Base-by-base conservation (phyloP, 2,113 vertebrate genomes). In the Nicator chloris region DNA sequence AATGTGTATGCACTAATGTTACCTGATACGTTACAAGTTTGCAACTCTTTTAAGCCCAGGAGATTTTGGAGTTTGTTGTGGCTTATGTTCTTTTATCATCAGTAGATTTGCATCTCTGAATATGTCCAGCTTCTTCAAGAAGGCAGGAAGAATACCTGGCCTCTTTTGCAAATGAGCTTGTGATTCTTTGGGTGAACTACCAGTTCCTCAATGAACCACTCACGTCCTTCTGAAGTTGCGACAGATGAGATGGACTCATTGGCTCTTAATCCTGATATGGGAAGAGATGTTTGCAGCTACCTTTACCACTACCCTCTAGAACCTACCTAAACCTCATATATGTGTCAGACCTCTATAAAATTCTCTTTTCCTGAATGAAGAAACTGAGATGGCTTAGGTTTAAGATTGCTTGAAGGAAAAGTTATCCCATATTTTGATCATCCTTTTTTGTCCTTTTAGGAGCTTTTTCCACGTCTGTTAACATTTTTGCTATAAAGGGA, bases 241-340 rank as follows among this genome's bases (percentile, higher is more conserved):
- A 39, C 30, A 0, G 0, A 31, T 68, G 19, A 42, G 2, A 24
- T 79, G 68, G 35, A 42, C 42, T 60, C 26, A 15, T 44, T 1
- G 1, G 11, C 57, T 79, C 7, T 33, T 85, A 47, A 54, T 68
- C 15, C n/a, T 51, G 75, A 4, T 12, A 47, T 9, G n/a, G 20
- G 16, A 79, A 85, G 49, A 82, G 20, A 45, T 8, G 3, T 50
- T 18, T 64, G 44, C 27, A 39, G 26, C 66, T 78, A 75, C 33
- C 39, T 93, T 42, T 63, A 56, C n/a, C 18, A 84, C 10, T 3
- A 39, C 18, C 3, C 9, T 87, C 27, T 54, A 45, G 31, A 57
- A 78, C 10, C 47, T 63, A 66, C 23, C 31, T 45, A 54, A 59
- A 54, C 11, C 30, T 54, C 0, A 3, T 50, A 24, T 71, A 35